These are phyloP conservation scores for Hydrolagus colliei DNA, from an alignment of 2,797 vertebrate species.

Conservation along the genomic window DNA sequence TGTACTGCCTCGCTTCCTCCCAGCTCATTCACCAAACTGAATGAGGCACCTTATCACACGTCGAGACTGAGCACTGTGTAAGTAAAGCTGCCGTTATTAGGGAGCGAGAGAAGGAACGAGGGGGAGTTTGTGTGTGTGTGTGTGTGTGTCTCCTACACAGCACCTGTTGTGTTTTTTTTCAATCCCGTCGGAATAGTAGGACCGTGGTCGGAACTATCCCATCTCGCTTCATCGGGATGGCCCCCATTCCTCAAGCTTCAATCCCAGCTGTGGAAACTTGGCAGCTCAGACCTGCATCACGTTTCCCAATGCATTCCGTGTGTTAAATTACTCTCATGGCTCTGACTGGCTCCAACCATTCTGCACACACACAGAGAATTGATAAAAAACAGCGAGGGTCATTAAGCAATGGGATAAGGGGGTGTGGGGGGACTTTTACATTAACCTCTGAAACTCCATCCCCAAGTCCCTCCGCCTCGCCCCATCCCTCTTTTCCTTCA, in stretches of 20 bases:
- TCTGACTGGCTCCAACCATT: background rate
- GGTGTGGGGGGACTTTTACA: background rate
- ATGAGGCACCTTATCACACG: background rate
- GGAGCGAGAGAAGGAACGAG: no score
- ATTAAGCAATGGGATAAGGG: background rate
- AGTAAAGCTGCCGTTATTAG: background rate
- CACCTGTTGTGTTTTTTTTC: background rate
- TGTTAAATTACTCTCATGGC: constrained; percentile 13
- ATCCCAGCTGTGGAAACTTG: background rate
- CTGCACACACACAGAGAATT: no score
- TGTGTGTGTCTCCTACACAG: background rate
- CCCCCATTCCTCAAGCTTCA: background rate
- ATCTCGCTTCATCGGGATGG: no score
- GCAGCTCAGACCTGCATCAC: background rate
- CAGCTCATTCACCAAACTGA: background rate
- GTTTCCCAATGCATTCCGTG: background rate
- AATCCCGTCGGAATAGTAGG: background rate
- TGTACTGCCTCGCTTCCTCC: background rate
- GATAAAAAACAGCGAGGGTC: background rate
- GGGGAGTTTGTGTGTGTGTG: no score
- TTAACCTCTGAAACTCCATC: background rate
- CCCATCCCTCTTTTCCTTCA: no score
- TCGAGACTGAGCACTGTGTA: no score
- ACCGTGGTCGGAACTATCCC: background rate
- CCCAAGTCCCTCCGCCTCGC: background rate